Base-by-base conservation (phyloP, 2,113 vertebrate genomes). In the Ramphastos sulfuratus region DNA sequence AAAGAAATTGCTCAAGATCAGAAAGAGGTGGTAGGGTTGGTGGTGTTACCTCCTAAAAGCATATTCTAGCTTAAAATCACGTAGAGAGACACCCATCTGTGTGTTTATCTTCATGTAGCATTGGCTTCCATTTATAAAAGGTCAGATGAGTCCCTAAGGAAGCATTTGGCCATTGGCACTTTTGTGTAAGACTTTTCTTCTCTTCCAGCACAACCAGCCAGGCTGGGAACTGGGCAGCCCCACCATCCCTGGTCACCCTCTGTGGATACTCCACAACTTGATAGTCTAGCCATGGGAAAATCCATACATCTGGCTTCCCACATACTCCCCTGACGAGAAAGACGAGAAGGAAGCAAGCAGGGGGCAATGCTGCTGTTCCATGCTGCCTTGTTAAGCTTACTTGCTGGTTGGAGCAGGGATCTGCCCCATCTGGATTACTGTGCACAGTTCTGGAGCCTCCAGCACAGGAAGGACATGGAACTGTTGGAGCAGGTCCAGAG, bases 341-440 rank as follows among this genome's bases (percentile, higher is more conserved):
- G 5, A 10, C 54, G 48, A 39, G 33, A 15, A 64, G 18, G 7
- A 17, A 42, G 42, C 5, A 37, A 35, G 5, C 1, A 0, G 3
- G 31, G 60, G 44, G 48, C 5, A 2, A 4, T 10, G 11, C 15
- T 76, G 87, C 30, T 74, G 65, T 25, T 70, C n/a, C 76, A 39
- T 0, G 0, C 6, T 11, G 20, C 28, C 64, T 60, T 0, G 0
- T 44, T 2, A 1, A 60, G 56, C 20, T 72, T 73, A 66, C 31
- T 33, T 20, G 30, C 6, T 10, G 6, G 60, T 42, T 56, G 17
- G 58, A 86, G 37, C 39, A 33, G 16, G 19, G 28, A 0, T 61
- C 35, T 42, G 21, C 19, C 28, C 77, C 10, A 11, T 39, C 37
- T 39, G 37, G 37, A 39, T 10, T 39, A 10, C 37, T 39, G 37